Evolutionary conservation across 2,888 invertebrate genomes (phyloP).

Genomic region (Dermolepida albohirtum): DNA sequence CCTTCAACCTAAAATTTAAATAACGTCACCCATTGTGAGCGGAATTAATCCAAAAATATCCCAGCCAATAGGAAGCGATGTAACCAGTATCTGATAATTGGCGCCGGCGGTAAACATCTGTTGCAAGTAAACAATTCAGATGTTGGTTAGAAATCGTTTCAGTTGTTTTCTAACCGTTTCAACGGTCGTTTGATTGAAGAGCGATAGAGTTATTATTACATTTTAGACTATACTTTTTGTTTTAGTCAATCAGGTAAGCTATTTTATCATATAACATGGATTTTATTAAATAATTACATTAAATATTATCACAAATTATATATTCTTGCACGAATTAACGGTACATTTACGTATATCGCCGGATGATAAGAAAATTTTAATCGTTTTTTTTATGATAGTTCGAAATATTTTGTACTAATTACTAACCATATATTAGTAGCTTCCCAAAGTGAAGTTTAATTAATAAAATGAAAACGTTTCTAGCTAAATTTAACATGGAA

Average conservation of each 20-base stretch:
- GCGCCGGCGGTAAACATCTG: conserved; percentile 49
- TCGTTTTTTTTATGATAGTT: no score
- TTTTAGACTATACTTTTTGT: not conserved
- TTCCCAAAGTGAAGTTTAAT: no score
- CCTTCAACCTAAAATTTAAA: conserved; percentile 8
- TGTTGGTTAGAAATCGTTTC: conserved; percentile 46
- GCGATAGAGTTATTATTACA: conserved; percentile 8
- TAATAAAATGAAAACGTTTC: conserved; percentile 14
- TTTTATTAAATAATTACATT: not conserved
- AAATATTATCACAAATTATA: conserved; percentile 5
- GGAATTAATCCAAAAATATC: not conserved
- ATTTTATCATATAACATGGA: not conserved
- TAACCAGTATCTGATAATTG: conserved; percentile 21
- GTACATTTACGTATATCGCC: no score
- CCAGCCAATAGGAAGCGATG: conserved; percentile 10
- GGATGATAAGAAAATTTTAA: no score
- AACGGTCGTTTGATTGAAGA: conserved; percentile 34
- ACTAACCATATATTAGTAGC: no score
- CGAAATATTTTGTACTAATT: no score
- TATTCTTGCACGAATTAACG: not conserved
- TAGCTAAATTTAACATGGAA: conserved; percentile 27
- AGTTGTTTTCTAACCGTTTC: conserved; percentile 44
- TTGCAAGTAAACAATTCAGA: conserved; percentile 29
- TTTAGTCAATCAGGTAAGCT: conserved; percentile 9
- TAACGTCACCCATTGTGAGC: not conserved